Base-by-base conservation (phyloP, 2,113 vertebrate genomes). In the Cromileptes altivelis region DNA sequence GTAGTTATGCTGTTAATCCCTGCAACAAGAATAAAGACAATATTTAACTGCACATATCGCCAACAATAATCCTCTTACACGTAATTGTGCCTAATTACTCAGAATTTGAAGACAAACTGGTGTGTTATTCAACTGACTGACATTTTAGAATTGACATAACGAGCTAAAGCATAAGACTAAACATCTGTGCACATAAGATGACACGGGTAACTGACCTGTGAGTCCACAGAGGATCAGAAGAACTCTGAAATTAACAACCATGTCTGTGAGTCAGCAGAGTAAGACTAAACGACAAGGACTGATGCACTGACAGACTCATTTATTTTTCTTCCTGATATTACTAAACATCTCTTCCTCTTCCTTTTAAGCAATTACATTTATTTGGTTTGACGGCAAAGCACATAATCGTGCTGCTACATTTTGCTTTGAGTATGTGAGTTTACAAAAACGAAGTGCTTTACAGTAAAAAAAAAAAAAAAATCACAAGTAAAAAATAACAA, bases 311-410 rank as follows among this genome's bases (percentile, higher is more conserved):
- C 13, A 19, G 2, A 69, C 57, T 76, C 15, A 47, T 15, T 17
- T 2, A 14, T 81, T 79, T 88, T 90, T 80, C 81, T 88, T 90
- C 88, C 86, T 67, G 1, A 7, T 52, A 57, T 70, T 74, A 4
- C 0, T 14, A 15, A 52, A 33, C n/a, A 1, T 55, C 4, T 30
- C 69, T 3, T 89, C 64, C 55, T 45, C 30, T 14, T 71, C 10
- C 3, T 50, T 57, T 15, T 17, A 5, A 7, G 15, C 4, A n/a
- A 21, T 50, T 50, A 1, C 6, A 33, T 23, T 6, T 0, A 17
- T 40, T 19, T 15, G 17, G n/a, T 45, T 9, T 55, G 12, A 70
- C 25, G 14, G 12, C 0, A 1, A 23, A 30, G 7, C 7, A 23
- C n/a, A 23, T 10, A 37, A 1, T 53, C 8, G 4, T 3, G 6